A percentile compares a stretch with the other conserved stretches of the same genome.
These are phyloP conservation scores for Andrena camellia DNA, from an alignment of 2,888 invertebrate genomes.

Conservation along the genomic window DNA sequence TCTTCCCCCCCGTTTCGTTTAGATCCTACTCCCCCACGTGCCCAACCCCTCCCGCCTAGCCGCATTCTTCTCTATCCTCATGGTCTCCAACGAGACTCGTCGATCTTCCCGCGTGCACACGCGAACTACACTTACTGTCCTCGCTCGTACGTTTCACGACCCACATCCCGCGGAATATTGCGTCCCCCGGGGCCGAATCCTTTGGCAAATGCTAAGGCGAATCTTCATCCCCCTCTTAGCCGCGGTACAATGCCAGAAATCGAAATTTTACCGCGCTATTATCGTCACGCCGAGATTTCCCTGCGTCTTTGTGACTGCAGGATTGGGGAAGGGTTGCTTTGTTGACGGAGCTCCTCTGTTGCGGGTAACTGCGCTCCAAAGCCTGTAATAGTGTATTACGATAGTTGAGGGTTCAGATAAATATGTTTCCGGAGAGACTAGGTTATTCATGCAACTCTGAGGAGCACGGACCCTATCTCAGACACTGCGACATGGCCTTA, in stretches of 20 bases:
- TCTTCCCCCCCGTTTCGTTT: not conserved
- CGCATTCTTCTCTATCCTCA: constrained; percentile 2
- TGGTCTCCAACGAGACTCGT: constrained; percentile 39
- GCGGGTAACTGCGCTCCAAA: not conserved
- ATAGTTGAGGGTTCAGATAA: not conserved
- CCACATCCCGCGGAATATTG: constrained; percentile 47
- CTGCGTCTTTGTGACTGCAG: not conserved
- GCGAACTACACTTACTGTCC: constrained; percentile 44
- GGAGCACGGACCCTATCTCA: too few species aligned
- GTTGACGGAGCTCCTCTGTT: too few species aligned
- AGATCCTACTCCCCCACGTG: not conserved
- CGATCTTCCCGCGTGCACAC: constrained; percentile 40
- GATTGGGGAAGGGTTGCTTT: not conserved
- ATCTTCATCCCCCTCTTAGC: constrained; percentile 51
- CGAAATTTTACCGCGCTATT: constrained; percentile 51
- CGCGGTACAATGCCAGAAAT: constrained; percentile 30
- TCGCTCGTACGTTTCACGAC: constrained; percentile 64
- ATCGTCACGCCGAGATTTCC: constrained; percentile 47
- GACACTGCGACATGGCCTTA: too few species aligned
- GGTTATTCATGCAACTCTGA: too few species aligned
- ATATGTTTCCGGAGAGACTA: not conserved
- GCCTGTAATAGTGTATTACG: not conserved
- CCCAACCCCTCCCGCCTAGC: not conserved
- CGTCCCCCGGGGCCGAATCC: constrained; percentile 54
- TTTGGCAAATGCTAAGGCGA: constrained; percentile 64